Conservation (phyloP, 2,113 vertebrate species). For the Elachura formosa region DNA sequence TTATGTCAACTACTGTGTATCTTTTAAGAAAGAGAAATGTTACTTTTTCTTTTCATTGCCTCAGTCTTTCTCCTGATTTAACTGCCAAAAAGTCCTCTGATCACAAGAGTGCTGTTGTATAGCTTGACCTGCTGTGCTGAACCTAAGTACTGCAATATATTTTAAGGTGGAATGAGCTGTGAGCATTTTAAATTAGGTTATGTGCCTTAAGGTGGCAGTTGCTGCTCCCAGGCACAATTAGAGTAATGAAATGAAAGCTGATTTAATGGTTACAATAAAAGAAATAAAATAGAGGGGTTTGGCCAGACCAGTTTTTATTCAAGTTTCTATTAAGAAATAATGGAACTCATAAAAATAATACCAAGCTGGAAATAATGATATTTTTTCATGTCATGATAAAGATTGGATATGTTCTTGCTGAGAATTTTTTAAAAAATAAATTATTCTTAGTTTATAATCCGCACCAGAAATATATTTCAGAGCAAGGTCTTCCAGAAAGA, state of each 20-base stretch:
- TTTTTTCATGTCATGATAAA: neutral
- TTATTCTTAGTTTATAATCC: neutral
- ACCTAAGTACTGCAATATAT: slow-evolving; percentile 43
- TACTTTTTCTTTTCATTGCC: neutral
- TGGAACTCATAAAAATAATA: slow-evolving; percentile 14
- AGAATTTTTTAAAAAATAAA: neutral
- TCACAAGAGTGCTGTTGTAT: slow-evolving; percentile 28
- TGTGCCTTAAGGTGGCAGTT: slow-evolving; percentile 22
- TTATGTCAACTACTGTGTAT: slow-evolving; percentile 60
- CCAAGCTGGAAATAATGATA: neutral
- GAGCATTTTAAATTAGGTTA: slow-evolving; percentile 35
- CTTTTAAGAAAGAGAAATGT: slow-evolving; percentile 66
- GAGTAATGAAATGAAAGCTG: slow-evolving; percentile 9
- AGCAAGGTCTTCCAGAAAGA: neutral
- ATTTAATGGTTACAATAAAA: slow-evolving; percentile 18
- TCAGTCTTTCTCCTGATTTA: slow-evolving; percentile 33
- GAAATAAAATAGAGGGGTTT: neutral
- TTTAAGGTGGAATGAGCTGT: slow-evolving; percentile 58
- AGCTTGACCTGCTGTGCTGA: slow-evolving; percentile 43
- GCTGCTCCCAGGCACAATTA: slow-evolving; percentile 39
- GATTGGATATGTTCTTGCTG: neutral
- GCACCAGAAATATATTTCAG: neutral
- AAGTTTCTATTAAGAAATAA: neutral
- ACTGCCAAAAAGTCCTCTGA: slow-evolving; percentile 58
- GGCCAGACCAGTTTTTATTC: neutral